Evolutionary conservation across 2,113 vertebrate species (phyloP).

Genomic region (Cephalopholis sonnerati): DNA sequence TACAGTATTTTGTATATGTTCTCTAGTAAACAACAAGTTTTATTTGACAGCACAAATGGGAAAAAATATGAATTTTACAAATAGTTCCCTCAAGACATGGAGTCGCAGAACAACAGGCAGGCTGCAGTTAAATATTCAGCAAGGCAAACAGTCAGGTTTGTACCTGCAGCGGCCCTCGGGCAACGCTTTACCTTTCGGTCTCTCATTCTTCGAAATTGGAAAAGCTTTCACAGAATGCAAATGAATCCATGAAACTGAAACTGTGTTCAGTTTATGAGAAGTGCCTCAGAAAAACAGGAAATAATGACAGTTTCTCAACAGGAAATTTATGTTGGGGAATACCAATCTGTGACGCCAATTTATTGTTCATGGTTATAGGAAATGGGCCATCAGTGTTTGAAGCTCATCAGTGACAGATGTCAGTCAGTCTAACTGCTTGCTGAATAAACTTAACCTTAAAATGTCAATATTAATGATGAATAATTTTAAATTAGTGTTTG

Average conservation of each 20-base stretch:
- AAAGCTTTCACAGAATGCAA: not conserved
- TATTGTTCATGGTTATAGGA: not conserved
- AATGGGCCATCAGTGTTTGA: not conserved
- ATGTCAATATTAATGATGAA: no score
- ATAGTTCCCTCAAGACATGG: not conserved
- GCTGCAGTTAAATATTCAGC: not conserved
- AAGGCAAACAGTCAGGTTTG: not conserved
- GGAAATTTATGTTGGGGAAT: not conserved
- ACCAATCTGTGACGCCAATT: not conserved
- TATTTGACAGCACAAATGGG: not conserved
- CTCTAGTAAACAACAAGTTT: not conserved
- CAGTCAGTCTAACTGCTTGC: not conserved
- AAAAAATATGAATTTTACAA: not conserved
- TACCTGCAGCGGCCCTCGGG: constrained; percentile 1
- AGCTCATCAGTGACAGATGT: not conserved
- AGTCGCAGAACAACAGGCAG: constrained; percentile 6
- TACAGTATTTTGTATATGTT: not conserved
- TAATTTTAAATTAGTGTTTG: not conserved
- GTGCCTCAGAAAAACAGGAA: not conserved
- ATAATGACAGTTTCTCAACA: not conserved
- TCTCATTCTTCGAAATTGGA: constrained; percentile 22
- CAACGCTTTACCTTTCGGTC: not conserved
- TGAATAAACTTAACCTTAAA: not conserved
- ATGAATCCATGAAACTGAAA: constrained; percentile 2
- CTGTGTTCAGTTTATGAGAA: not conserved